Percentiles rank a stretch among this genome's conserved stretches.
Evolutionary conservation across 2,113 vertebrate species (phyloP).

Genomic region (Struthidea cinerea): DNA sequence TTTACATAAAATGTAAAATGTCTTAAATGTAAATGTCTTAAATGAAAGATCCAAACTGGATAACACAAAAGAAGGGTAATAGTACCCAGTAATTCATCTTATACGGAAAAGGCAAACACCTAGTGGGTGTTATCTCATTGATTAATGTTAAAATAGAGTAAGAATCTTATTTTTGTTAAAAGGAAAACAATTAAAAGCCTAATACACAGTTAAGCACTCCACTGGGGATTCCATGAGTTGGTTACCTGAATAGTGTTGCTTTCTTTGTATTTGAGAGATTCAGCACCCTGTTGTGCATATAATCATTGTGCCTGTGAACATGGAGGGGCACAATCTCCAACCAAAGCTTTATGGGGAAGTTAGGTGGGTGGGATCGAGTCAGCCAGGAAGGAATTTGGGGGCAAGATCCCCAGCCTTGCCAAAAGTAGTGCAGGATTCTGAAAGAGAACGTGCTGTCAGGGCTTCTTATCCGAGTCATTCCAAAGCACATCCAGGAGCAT

Average conservation of each 20-base stretch:
- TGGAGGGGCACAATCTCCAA: neutral
- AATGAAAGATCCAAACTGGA: neutral
- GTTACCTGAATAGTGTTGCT: neutral
- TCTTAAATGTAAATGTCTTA: neutral
- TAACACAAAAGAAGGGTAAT: neutral
- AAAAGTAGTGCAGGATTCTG: neutral
- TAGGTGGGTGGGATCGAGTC: no score
- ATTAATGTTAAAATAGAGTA: neutral
- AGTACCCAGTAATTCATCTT: neutral
- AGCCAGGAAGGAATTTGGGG: neutral
- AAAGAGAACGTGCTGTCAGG: neutral
- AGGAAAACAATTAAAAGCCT: neutral
- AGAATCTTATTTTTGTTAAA: neutral
- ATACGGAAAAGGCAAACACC: neutral
- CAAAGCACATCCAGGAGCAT: neutral
- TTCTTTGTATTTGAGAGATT: neutral
- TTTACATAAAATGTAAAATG: neutral
- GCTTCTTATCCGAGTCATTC: neutral
- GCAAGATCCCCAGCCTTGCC: neutral
- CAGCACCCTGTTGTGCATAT: neutral
- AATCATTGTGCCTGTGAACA: neutral
- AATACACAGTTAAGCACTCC: neutral
- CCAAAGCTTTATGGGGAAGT: neutral
- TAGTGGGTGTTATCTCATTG: neutral
- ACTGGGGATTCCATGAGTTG: neutral